Evolutionary conservation across 2,797 vertebrate genomes (phyloP), one percentile per base, ranked within the genome.

Genomic region (Knipowitschia caucasica): DNA sequence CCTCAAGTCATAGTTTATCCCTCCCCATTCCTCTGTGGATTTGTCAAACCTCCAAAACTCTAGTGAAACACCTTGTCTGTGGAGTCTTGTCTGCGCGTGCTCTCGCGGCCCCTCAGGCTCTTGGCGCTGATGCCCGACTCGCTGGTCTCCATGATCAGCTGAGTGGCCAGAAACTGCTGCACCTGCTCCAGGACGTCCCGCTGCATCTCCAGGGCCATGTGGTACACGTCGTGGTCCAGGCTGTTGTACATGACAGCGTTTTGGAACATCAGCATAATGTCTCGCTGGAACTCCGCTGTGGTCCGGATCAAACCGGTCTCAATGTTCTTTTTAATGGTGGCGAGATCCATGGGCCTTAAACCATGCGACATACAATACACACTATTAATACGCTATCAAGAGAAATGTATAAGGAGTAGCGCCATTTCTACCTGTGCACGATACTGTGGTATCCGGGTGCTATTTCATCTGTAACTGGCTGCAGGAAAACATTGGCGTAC

Each of bases 191-290:
- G 59, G 57, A 96, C 93, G n/a, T 98, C 95, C 0, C 68, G 77
- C 78, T 94, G 94, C 95, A 99, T 96, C 86, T 97, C 94, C 82
- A 93, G 45, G 26, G 95, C 94, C 85, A 95, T 94, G 86, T 85
- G 94, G 78, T 95, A 92, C 44, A 98, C 89, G 0, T 93, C 92
- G 36, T 98, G 95, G 69, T 93, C 89, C 3, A 91, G 87, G 69
- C 89, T 93, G 84, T 99, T 99, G 87, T 98, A 99, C 96, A 98
- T 99, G 53, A 98, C 84, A 0, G 95, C 95, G 0, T 99, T 99
- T 80, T 97, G 95, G 82, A 99, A 98, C 94, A 99, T 96, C 64
- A 98, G 88, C 95, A 99, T 95, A 76, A 99, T 91, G 84, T 98
- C 95, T 10, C 91, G 75, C 83, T 98, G 94, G 88, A 99, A 98